These are phyloP conservation scores for Willisornis vidua DNA, from an alignment of 2,113 vertebrate genomes.

Conservation along the genomic window DNA sequence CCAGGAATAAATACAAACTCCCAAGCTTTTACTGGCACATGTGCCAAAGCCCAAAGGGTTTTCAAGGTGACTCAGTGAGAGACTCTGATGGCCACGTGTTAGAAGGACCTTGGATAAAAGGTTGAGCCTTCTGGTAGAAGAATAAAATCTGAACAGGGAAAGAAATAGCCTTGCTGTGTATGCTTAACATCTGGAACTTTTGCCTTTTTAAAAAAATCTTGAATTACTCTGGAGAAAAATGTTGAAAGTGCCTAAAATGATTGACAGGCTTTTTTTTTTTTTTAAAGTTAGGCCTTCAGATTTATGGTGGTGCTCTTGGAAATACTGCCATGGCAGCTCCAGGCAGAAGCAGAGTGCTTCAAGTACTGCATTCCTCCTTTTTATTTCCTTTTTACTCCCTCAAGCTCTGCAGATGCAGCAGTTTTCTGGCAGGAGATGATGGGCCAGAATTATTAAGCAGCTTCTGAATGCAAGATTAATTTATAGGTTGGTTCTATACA, in stretches of 20 bases:
- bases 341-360: neutral
- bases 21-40: neutral
- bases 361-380: neutral
- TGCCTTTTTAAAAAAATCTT: neutral
- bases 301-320: neutral
- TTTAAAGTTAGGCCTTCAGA: neutral
- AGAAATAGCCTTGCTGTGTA: neutral
- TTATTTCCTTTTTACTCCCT: constrained; percentile 8
- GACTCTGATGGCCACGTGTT: neutral
- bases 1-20: neutral
- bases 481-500: neutral
- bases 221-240: neutral
- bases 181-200: neutral
- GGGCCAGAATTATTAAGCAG: neutral
- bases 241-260: neutral
- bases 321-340: neutral
- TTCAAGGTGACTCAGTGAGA: neutral
- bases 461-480: neutral
- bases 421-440: constrained; percentile 39
- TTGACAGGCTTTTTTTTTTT: neutral
- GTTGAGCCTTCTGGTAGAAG: neutral
- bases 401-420: constrained; percentile 48
- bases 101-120: neutral
- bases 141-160: neutral
- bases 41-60: neutral